phyloP scores from a whole-genome alignment of 2,113 vertebrate species.

The Pelobates fuscus region DNA sequence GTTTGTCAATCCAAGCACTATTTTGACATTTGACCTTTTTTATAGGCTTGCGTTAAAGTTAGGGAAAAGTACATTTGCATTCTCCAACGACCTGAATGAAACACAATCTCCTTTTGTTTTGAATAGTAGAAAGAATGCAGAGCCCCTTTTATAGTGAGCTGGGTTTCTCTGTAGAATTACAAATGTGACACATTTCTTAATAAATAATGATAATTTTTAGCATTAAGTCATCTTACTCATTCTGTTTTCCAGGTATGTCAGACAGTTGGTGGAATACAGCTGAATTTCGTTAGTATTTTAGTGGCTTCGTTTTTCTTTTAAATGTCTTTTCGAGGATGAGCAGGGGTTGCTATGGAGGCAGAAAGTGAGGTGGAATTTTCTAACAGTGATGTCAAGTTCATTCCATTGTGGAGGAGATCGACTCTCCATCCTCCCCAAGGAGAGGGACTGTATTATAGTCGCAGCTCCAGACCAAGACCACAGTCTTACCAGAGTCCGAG shows the following conservation, averaged over 20 bases:
- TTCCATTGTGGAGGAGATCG: constrained; percentile 75
- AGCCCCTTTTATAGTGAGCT: neutral
- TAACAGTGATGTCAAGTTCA: constrained; percentile 67
- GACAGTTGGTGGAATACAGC: neutral
- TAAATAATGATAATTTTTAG: neutral
- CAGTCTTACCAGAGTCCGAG: constrained; percentile 79
- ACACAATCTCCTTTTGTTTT: neutral
- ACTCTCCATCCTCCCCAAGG: constrained; percentile 57
- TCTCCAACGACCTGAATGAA: neutral
- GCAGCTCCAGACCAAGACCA: constrained; percentile 63
- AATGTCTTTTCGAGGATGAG: constrained; percentile 39
- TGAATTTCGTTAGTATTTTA: constrained; percentile 22
- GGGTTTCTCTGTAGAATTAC: neutral
- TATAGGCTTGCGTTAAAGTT: neutral
- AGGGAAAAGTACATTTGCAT: neutral
- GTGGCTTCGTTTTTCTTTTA: neutral
- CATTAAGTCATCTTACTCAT: neutral
- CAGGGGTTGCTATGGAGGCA: constrained; percentile 72
- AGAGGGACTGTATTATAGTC: constrained; percentile 27
- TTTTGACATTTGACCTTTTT: neutral
- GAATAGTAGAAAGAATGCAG: neutral
- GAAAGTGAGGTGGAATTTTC: constrained; percentile 78
- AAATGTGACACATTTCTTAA: neutral
- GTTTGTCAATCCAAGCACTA: no score
- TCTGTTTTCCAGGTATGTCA: constrained; percentile 36